A percentile compares a stretch with the other conserved stretches of the same genome.
These are phyloP conservation scores for Drosophila testacea DNA, from an alignment of 2,888 invertebrate species.

Conservation along the genomic window DNA sequence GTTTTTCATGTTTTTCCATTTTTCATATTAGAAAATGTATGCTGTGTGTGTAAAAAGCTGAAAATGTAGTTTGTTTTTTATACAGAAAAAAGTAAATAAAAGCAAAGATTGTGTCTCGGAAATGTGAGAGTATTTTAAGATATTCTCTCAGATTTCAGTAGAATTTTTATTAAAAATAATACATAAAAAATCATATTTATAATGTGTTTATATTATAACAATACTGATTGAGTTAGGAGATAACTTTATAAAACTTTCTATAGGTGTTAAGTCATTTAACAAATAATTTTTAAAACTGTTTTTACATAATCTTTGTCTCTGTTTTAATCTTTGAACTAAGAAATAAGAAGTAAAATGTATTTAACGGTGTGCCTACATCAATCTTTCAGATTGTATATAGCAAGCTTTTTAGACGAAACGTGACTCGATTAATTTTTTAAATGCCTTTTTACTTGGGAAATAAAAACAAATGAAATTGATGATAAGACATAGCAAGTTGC, in stretches of 20 bases:
- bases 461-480: not conserved
- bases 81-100: slow-evolving; percentile 7
- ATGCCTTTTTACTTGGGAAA: not conserved
- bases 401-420: too few species aligned
- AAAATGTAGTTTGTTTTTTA: not conserved
- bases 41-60: slow-evolving; percentile 21
- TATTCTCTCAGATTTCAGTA: not conserved
- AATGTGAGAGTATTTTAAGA: slow-evolving; percentile 1
- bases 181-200: not conserved
- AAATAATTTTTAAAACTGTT: too few species aligned
- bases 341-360: too few species aligned
- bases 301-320: too few species aligned
- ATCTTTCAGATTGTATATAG: too few species aligned
- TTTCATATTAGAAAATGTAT: slow-evolving; percentile 48
- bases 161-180: not conserved
- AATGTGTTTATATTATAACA: not conserved
- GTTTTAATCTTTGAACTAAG: too few species aligned
- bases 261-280: too few species aligned
- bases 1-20: slow-evolving; percentile 32
- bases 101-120: not conserved
- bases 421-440: not conserved
- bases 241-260: too few species aligned
- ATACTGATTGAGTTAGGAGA: not conserved
- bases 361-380: too few species aligned
- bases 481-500: not conserved